phyloP scores from a whole-genome alignment of 2,797 vertebrate species.

The Melanotaenia pygmaea region DNA sequence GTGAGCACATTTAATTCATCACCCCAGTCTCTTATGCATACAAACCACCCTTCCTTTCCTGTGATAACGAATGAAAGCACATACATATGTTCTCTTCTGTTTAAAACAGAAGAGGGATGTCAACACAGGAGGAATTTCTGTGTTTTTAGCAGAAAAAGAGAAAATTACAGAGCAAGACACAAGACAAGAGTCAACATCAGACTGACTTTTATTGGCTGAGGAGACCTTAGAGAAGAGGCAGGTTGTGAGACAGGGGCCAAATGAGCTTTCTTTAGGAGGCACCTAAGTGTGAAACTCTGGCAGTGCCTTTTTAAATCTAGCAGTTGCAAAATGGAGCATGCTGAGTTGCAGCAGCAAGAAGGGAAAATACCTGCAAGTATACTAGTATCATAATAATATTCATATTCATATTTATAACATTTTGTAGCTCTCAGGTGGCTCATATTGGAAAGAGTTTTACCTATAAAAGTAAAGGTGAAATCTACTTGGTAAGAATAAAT shows the following conservation, averaged over 20 bases:
- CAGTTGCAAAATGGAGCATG: too few species aligned
- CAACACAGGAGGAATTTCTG: too few species aligned
- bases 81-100: constrained; percentile 1
- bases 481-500: constrained; percentile 43
- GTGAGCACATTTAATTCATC: constrained; percentile 51
- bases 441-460: constrained; percentile 48
- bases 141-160: too few species aligned
- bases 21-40: constrained; percentile 20
- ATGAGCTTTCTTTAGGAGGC: too few species aligned
- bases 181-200: too few species aligned
- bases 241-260: too few species aligned
- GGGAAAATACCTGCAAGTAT: neutral
- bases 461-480: constrained; percentile 46
- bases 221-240: too few species aligned
- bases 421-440: constrained; percentile 61
- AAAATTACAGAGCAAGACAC: too few species aligned
- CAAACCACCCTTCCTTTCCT: constrained; percentile 3
- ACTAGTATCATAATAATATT: constrained; percentile 46
- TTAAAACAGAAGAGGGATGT: neutral
- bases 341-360: too few species aligned
- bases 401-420: constrained; percentile 54
- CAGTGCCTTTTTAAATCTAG: too few species aligned
- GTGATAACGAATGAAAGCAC: constrained; percentile 28
- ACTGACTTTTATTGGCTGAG: too few species aligned
- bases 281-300: neutral